A percentile compares a stretch with the other conserved stretches of the same genome.
Evolutionary conservation across 2,797 vertebrate species (phyloP).

Genomic region (Pseudopleuronectes americanus): DNA sequence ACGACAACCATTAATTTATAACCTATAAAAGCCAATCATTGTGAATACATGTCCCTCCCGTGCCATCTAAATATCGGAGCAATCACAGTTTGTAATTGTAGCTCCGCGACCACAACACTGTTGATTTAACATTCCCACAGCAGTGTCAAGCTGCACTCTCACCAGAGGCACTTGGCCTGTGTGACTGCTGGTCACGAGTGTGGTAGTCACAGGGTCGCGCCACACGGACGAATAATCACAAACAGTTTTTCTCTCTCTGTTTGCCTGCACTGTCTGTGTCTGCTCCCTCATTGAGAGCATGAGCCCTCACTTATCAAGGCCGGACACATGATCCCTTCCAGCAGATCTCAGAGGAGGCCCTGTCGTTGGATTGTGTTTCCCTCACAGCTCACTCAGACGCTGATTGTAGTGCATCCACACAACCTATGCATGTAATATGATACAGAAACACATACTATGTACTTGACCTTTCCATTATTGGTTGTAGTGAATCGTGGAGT

Average conservation of each 20-base stretch:
- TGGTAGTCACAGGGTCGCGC: conserved; percentile 61
- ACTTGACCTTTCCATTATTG: conserved; percentile 18
- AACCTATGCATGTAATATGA: conserved; percentile 45
- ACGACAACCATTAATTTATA: background rate
- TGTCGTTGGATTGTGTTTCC: conserved; percentile 52
- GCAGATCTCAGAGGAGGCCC: conserved; percentile 42
- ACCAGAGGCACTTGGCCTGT: conserved; percentile 11
- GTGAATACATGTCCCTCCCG: background rate
- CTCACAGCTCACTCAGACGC: conserved; percentile 9
- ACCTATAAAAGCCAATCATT: background rate
- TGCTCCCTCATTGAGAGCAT: conserved; percentile 49
- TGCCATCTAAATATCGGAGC: background rate
- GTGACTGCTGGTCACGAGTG: conserved; percentile 62
- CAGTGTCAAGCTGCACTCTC: conserved; percentile 4
- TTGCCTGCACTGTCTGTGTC: background rate
- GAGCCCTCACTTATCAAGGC: conserved; percentile 66
- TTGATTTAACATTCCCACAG: conserved; percentile 13
- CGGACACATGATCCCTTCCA: conserved; percentile 61
- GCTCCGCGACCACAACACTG: background rate
- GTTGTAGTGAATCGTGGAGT: conserved; percentile 41
- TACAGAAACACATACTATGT: conserved; percentile 23
- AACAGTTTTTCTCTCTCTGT: conserved; percentile 41
- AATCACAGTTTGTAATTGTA: background rate
- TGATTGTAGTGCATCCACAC: conserved; percentile 11
- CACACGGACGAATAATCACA: conserved; percentile 44